Percentiles rank a stretch among this genome's conserved stretches.
Conservation (phyloP, 2,113 vertebrate genomes). For the Phrynosoma blainvillii region DNA sequence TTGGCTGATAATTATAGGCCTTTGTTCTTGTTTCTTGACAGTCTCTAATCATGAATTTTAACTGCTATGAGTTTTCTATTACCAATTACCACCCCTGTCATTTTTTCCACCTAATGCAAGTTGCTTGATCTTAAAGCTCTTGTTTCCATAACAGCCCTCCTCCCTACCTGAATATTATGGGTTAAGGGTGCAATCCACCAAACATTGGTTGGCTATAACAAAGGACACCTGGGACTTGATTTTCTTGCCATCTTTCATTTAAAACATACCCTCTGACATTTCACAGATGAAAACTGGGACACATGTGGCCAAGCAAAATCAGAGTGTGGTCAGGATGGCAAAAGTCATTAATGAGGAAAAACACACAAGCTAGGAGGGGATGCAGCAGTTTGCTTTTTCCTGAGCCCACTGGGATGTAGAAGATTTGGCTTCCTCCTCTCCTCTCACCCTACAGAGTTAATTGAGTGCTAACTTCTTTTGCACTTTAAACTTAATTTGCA, state of each 20-base stretch:
- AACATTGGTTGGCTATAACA: neutral
- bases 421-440: no score
- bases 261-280: neutral
- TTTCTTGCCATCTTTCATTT: neutral
- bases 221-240: neutral
- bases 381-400: no score
- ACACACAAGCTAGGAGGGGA: no score
- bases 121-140: slow-evolving; percentile 17
- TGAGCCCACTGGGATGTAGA: no score
- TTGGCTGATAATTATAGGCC: slow-evolving; percentile 70
- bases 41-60: slow-evolving; percentile 72
- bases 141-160: neutral
- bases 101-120: slow-evolving; percentile 23
- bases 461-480: no score
- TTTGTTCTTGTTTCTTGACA: slow-evolving; percentile 71
- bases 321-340: no score
- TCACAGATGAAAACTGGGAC: no score
- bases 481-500: no score
- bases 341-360: no score
- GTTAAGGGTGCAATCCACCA: no score
- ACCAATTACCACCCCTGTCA: slow-evolving; percentile 37
- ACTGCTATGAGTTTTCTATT: slow-evolving; percentile 47
- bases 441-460: no score
- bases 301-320: no score
- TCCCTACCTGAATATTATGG: neutral